Evolutionary conservation across 2,797 vertebrate genomes (phyloP), one percentile per base, ranked within the genome.

Genomic region (Momotus momota): DNA sequence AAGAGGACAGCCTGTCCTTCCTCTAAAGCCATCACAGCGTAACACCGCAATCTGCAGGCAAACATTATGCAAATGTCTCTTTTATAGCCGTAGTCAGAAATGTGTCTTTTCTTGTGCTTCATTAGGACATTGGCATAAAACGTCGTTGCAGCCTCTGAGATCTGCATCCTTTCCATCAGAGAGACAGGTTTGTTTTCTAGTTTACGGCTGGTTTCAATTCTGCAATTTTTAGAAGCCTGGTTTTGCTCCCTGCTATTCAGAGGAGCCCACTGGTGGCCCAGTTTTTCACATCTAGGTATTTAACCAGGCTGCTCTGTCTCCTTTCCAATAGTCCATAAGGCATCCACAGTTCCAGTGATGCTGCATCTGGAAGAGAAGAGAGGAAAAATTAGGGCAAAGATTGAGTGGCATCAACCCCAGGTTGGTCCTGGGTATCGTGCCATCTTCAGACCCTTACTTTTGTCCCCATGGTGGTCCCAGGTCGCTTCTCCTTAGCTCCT

Each of bases 1-100:
- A 60, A 83, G 91, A 94, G 91, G 93, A 94, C 93, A 89, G 85
- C 4, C 48, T 60, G 94, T 94, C 94, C 95, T 96, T 93, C 87
- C 84, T 66, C 65, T 71, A n/a, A 85, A 95, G 91, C 84, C 57
- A 70, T 71, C 79, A 52, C 7, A 58, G 93, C 10, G 29, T n/a
- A 48, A 79, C 92, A 89, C 81, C 43, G 62, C 79, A 88, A 82
- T 88, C 90, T 96, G 96, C 94, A 97, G 84, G 35, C 81, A 70
- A 87, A 88, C 85, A 71, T 94, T 93, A 96, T 94, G 91, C 60
- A 95, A 96, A 94, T 91, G 51, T 64, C 79, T 94, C 79, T 38
- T 75, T 87, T 64, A 35, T 49, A 72, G 72, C 52, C 67, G 6
- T 11, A 46, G 58, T 79, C 86, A 85, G 62, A 75, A 81, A 74